A percentile compares a stretch with the other conserved stretches of the same genome.
phyloP scores from a whole-genome alignment of 2,888 invertebrate species.

The Listrodromus nycthemerus region DNA sequence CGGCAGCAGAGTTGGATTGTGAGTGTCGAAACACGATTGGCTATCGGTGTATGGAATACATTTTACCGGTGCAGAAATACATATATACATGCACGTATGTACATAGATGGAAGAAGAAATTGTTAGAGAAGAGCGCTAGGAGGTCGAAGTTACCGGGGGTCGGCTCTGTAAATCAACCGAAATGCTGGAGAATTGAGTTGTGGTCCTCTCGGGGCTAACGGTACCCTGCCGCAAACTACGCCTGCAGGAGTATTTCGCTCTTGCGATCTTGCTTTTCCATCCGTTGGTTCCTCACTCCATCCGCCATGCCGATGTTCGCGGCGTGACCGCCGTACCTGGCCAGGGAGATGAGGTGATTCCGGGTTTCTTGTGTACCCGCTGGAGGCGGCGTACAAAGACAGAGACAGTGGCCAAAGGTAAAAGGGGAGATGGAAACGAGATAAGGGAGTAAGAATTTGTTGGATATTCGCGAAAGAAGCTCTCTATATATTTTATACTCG shows the following conservation, averaged over 20 bases:
- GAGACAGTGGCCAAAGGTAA: background rate
- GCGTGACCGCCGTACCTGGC: constrained; percentile 16
- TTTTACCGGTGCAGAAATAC: constrained; percentile 2
- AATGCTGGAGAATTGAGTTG: constrained; percentile 79
- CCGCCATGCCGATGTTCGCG: constrained; percentile 11
- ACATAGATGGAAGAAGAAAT: constrained; percentile 3
- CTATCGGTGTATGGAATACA: constrained; percentile 24
- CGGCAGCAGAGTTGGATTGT: constrained; percentile 14
- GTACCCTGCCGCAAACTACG: constrained; percentile 57
- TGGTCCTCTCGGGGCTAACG: constrained; percentile 76
- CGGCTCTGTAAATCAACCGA: constrained; percentile 78
- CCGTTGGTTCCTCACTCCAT: constrained; percentile 20
- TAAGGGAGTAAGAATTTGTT: constrained; percentile 20
- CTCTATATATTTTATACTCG: constrained; percentile 29
- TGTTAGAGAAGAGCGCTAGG: constrained; percentile 30
- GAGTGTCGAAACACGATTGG: constrained; percentile 23
- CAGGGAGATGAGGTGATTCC: constrained; percentile 44
- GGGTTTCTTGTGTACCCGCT: constrained; percentile 19
- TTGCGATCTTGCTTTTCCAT: constrained; percentile 44
- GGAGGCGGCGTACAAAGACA: constrained; percentile 1
- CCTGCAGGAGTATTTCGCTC: constrained; percentile 57
- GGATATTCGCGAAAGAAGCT: constrained; percentile 28
- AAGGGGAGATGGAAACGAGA: constrained; percentile 16
- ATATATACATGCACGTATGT: background rate
- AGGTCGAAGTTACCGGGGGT: constrained; percentile 68